Evolutionary conservation across 2,113 vertebrate species (phyloP).

Genomic region (Zosterops hypoxanthus): DNA sequence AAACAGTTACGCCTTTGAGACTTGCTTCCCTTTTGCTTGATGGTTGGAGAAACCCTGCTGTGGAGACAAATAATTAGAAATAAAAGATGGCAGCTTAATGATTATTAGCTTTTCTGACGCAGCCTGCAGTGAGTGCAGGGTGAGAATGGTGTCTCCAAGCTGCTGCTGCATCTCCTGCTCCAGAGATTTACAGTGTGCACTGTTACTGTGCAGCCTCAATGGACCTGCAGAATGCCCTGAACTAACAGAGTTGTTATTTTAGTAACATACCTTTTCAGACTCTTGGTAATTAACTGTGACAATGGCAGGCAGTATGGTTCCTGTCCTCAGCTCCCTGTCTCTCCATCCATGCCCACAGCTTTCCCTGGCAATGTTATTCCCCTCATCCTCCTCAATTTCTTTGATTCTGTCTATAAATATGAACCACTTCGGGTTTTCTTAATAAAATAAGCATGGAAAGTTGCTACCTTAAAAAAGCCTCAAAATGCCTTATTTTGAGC

Average conservation of each 20-base stretch:
- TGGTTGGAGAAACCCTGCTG: slow-evolving; percentile 50
- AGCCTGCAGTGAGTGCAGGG: not conserved
- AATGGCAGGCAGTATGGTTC: not conserved
- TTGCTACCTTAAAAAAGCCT: not conserved
- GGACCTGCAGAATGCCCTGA: not conserved
- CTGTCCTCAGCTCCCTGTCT: not conserved
- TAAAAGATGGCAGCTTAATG: slow-evolving; percentile 60
- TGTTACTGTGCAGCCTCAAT: not conserved
- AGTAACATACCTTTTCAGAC: not conserved
- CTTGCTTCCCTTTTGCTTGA: not conserved
- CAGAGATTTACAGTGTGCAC: not conserved
- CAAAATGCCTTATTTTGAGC: not conserved
- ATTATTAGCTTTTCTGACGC: not conserved
- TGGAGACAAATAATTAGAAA: slow-evolving; percentile 62
- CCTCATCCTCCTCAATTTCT: not conserved
- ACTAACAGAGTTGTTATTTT: not conserved
- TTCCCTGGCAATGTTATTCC: not conserved
- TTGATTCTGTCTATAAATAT: not conserved
- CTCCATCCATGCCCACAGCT: not conserved
- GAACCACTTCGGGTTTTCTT: not conserved
- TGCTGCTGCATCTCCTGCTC: not conserved
- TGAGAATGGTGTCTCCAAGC: not conserved
- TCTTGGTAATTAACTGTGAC: not conserved
- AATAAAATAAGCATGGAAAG: not conserved
- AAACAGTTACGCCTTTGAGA: slow-evolving; percentile 51